Percentiles rank a stretch among this genome's conserved stretches.
phyloP scores from a whole-genome alignment of 2,888 invertebrate genomes.

The Limnephilus auricula region DNA sequence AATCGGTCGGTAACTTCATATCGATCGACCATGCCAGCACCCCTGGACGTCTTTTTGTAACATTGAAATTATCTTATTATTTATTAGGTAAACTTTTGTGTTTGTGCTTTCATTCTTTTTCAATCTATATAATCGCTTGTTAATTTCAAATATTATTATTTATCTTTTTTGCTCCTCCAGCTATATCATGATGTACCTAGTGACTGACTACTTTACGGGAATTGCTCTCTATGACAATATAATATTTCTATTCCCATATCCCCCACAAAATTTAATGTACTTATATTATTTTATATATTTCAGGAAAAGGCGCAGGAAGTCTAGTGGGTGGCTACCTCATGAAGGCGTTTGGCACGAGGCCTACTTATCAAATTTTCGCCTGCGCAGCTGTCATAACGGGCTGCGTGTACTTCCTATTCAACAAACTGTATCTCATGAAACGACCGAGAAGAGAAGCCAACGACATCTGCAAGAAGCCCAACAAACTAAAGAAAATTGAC shows the following conservation, averaged over 20 bases:
- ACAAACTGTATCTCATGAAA: conserved; percentile 81
- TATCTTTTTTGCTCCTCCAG: not conserved
- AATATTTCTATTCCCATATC: not conserved
- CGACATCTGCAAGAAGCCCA: conserved; percentile 79
- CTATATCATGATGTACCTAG: not conserved
- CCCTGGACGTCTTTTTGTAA: not conserved
- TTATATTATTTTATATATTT: conserved; percentile 63
- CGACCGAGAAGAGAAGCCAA: conserved; percentile 76
- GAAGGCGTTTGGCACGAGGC: conserved; percentile 84
- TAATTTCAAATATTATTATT: not conserved
- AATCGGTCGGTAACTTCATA: too few relatives aligned
- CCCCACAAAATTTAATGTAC: not conserved
- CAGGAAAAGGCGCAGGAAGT: conserved; percentile 87
- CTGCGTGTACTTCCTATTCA: conserved; percentile 83
- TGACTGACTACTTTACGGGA: not conserved
- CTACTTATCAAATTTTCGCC: conserved; percentile 85
- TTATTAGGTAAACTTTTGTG: not conserved
- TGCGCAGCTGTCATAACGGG: conserved; percentile 81
- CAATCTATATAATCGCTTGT: not conserved
- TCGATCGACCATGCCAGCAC: too few relatives aligned
- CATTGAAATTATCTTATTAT: not conserved
- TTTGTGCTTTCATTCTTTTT: not conserved
- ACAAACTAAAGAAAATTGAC: conserved; percentile 69
- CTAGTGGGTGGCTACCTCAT: conserved; percentile 86
- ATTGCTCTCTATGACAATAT: not conserved